phyloP scores from a whole-genome alignment of 2,888 invertebrate species.

The Pollenia amentaria region DNA sequence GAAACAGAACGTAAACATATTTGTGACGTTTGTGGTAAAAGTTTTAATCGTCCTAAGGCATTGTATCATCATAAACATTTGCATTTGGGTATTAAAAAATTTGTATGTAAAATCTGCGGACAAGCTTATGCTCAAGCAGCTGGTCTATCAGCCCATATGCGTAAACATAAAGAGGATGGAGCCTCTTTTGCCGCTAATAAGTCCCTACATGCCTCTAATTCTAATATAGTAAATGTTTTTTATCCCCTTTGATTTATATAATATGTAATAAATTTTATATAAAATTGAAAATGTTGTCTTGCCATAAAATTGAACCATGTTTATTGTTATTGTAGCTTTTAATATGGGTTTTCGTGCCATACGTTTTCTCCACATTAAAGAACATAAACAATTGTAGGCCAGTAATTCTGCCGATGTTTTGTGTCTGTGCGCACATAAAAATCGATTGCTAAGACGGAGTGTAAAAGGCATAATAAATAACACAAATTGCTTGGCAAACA shows the following conservation, averaged over 20 bases:
- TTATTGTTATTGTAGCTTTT: too few relatives aligned
- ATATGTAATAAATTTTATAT: slow-evolving; percentile 6
- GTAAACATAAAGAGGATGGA: slow-evolving; percentile 68
- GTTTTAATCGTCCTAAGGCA: slow-evolving; percentile 78
- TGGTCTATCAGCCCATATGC: slow-evolving; percentile 79
- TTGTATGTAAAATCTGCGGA: slow-evolving; percentile 79
- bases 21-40: slow-evolving; percentile 78
- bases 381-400: too few relatives aligned
- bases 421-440: too few relatives aligned
- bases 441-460: too few relatives aligned
- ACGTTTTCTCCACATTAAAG: too few relatives aligned
- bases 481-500: too few relatives aligned
- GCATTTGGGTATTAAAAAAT: slow-evolving; percentile 77
- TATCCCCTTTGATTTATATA: slow-evolving; percentile 52
- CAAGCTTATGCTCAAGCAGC: slow-evolving; percentile 78
- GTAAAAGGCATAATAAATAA: too few relatives aligned
- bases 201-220: background rate
- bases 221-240: slow-evolving; percentile 56
- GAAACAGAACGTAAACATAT: slow-evolving; percentile 75
- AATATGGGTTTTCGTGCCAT: too few relatives aligned
- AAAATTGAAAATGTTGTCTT: too few relatives aligned
- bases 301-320: too few relatives aligned
- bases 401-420: too few relatives aligned
- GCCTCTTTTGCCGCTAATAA: slow-evolving; percentile 8
- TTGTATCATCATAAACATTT: slow-evolving; percentile 79